Evolutionary conservation across 2,113 vertebrate species (phyloP).

Genomic region (zebrafish (Danio rerio)): GRCz12tu NC_133176.1:57876501-57877000

Average conservation of each 20-base stretch:
- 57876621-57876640: not conserved
- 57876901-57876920: not conserved
- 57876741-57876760: constrained; percentile 26
- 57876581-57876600: no score
- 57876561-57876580: no score
- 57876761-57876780: constrained; percentile 22
- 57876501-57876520: no score
- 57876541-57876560: no score
- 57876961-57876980: constrained; percentile 64
- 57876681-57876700: not conserved
- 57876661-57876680: not conserved
- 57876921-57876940: not conserved
- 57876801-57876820: not conserved
- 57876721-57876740: not conserved
- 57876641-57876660: not conserved
- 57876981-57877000: constrained; percentile 72
- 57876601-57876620: no score
- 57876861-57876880: not conserved
- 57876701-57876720: not conserved
- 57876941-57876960: constrained; percentile 20
- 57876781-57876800: constrained; percentile 38
- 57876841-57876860: constrained; percentile 17
- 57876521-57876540: no score
- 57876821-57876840: not conserved
- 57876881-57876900: not conserved